These are phyloP conservation scores for Oscheius sp. DNA, from an alignment of 2,888 invertebrate species.

Conservation along the genomic window DNA sequence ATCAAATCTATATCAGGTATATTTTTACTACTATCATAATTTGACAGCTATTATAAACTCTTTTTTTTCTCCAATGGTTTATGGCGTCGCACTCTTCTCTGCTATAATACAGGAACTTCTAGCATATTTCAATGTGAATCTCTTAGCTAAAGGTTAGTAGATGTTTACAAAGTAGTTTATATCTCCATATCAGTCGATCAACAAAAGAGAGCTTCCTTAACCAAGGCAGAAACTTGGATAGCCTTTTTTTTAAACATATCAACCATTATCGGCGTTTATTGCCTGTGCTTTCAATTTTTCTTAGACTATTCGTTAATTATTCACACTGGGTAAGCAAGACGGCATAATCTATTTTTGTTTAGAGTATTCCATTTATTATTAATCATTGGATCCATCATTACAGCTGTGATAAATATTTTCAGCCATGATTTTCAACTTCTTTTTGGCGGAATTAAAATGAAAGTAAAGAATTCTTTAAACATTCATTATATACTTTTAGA, in stretches of 20 bases:
- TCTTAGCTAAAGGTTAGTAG: slow-evolving; percentile 7
- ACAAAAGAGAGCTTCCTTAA: slow-evolving; percentile 2
- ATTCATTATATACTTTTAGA: neutral
- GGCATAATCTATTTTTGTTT: neutral
- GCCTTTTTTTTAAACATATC: neutral
- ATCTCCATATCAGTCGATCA: slow-evolving; percentile 10
- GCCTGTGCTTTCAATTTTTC: neutral
- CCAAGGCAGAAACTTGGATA: slow-evolving; percentile 14
- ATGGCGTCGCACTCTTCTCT: slow-evolving; percentile 31
- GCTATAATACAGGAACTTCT: slow-evolving; percentile 23
- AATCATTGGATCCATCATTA: neutral
- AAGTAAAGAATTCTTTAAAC: neutral
- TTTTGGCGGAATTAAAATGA: slow-evolving; percentile 7
- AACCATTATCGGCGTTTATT: neutral
- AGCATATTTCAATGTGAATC: neutral
- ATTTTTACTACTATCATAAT: neutral
- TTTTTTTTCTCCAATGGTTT: neutral
- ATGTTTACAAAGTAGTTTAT: neutral
- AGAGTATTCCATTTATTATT: slow-evolving; percentile 12
- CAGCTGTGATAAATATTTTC: slow-evolving; percentile 1
- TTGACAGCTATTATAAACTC: neutral
- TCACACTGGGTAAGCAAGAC: neutral
- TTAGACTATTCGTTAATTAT: neutral
- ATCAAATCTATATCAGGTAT: slow-evolving; percentile 31
- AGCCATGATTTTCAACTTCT: slow-evolving; percentile 22